Conservation (phyloP, 2,888 invertebrate genomes). For the Acanthosoma haemorrhoidale region DNA sequence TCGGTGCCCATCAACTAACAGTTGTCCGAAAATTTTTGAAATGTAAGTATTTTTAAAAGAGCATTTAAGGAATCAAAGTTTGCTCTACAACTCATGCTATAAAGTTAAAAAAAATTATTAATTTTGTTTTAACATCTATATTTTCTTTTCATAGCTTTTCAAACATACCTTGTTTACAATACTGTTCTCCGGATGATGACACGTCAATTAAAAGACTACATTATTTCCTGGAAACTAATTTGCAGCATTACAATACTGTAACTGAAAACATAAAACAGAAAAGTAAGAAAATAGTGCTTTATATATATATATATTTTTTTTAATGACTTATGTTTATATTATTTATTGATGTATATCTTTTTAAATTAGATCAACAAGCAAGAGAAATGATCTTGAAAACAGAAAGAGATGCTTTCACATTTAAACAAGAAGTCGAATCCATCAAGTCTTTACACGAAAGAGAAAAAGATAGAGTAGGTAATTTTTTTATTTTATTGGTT, state of each 20-base stretch:
- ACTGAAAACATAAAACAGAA: not conserved
- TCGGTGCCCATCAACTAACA: not conserved
- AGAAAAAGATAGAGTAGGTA: slow-evolving; percentile 18
- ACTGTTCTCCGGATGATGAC: not conserved
- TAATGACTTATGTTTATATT: no score
- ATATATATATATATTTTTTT: not conserved
- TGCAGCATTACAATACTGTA: not conserved
- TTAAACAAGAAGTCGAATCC: slow-evolving; percentile 15
- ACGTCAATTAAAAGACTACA: not conserved
- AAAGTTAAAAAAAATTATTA: no score
- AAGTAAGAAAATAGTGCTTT: not conserved
- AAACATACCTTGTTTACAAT: slow-evolving; percentile 14
- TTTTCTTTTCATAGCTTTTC: not conserved
- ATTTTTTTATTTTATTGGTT: not conserved
- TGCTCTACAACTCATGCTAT: no score
- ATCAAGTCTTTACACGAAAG: slow-evolving; percentile 4
- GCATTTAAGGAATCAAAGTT: not conserved
- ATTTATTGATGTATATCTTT: no score
- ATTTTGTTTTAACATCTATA: no score
- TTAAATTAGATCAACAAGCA: not conserved
- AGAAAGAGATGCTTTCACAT: slow-evolving; percentile 2
- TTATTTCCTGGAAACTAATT: not conserved
- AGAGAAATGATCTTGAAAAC: not conserved
- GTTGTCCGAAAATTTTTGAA: not conserved
- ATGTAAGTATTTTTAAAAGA: not conserved